Evolutionary conservation across 2,888 invertebrate genomes (phyloP), one percentile per base, ranked within the genome.

Genomic region (Portevinia maculata): DNA sequence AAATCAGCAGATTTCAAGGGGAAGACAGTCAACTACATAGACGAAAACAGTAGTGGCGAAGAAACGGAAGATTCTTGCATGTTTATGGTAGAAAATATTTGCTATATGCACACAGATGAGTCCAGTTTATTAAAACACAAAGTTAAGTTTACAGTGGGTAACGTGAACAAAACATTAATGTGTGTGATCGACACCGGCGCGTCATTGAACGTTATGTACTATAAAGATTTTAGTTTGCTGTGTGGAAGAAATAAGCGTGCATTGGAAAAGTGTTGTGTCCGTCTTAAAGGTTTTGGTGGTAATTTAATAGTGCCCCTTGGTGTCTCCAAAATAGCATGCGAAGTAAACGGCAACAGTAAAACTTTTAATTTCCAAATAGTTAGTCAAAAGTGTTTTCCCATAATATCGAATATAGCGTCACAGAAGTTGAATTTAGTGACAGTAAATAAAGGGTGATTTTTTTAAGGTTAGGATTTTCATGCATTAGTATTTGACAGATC

Each of bases 261-360:
- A 46, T n/a, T 62, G 1, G 39, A 19, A 28, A 62, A 65, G 17
- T 52, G 52, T 17, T 8, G 11, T 28, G 17, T 52, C 1, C 5
- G 15, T 28, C 11, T 64, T 5, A 64, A 64, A 50, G 39, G 65
- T 11, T 65, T 52, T 52, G 65, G 52, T 37, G 52, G 65, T 28
- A 65, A 52, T 15, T 21, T 65, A 30, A 41, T 52, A 39, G 17
- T 52, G 1, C 39, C 65, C 6, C 9, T 64, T 19, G 64, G 52
- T 5, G 53, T 53, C 8, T 41, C 53, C 1, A 67, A 7, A 21
- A 67, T 67, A 34, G 17, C 0, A 6, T 57, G 21, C 9, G 46
- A 69, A 46, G 11, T 5, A 17, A 34, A 48, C 9, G 55, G 32
- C 6, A n/a, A 21, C 6, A 15, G 15, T 13, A 69, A 69, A 57